These are phyloP conservation scores for Ophioninae sp. DNA, from an alignment of 2,888 invertebrate species.

Conservation along the genomic window DNA sequence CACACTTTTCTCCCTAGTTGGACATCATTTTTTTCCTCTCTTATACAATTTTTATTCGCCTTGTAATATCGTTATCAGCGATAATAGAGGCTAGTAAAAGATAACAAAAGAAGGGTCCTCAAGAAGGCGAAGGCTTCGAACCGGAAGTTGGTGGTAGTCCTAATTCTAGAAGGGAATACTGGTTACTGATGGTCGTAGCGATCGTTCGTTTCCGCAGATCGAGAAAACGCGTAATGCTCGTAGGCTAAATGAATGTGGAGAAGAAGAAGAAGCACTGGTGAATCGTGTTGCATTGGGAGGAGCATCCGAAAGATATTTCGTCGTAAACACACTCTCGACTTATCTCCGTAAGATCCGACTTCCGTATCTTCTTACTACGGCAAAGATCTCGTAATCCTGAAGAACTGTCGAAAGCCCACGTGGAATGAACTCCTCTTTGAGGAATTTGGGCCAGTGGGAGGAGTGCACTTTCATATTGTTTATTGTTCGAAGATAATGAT, in stretches of 20 bases:
- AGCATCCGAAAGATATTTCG: no score
- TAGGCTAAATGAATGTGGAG: background rate
- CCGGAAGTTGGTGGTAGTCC: background rate
- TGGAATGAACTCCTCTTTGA: background rate
- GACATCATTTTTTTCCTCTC: background rate
- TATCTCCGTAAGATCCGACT: no score
- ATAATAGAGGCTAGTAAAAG: background rate
- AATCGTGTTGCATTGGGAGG: no score
- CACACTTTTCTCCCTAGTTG: slow-evolving; percentile 1
- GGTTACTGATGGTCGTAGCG: background rate
- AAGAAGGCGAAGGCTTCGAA: background rate
- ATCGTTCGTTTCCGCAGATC: background rate
- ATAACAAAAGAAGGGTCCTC: background rate
- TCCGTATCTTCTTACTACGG: no score
- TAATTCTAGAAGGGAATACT: background rate
- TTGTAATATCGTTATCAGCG: background rate
- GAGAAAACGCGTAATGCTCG: background rate
- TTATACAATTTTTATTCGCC: slow-evolving; percentile 11
- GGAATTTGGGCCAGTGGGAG: no score
- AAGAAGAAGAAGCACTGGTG: no score
- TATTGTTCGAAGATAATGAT: no score
- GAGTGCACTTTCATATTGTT: no score
- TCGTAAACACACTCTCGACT: no score
- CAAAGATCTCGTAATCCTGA: slow-evolving; percentile 31
- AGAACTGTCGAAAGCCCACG: slow-evolving; percentile 29